Conservation (phyloP, 2,797 vertebrate species). For the Neostethus bicornis region DNA sequence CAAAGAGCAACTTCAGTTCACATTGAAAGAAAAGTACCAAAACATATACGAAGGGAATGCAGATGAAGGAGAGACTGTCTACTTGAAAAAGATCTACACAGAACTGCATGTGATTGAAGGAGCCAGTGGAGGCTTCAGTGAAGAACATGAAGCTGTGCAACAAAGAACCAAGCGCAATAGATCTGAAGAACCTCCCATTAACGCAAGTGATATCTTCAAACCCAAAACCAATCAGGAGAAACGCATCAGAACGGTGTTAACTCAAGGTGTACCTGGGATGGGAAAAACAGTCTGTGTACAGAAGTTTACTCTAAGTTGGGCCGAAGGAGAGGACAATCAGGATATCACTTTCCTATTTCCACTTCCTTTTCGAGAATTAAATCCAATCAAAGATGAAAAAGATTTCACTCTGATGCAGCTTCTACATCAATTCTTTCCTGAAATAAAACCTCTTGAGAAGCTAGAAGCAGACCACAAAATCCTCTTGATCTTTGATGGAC, state of each 20-base stretch:
- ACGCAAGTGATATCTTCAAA: conserved; percentile 35
- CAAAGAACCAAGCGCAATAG: conserved; percentile 2
- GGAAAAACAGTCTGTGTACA: conserved; percentile 51
- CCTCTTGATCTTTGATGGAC: conserved; percentile 53
- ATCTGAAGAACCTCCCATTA: conserved; percentile 11
- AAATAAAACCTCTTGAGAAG: conserved; percentile 12
- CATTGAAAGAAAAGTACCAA: conserved; percentile 32
- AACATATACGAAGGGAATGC: conserved; percentile 46
- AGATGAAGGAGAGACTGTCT: conserved; percentile 34
- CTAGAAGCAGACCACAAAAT: conserved; percentile 24
- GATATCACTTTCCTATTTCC: conserved; percentile 47
- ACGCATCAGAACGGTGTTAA: conserved; percentile 41
- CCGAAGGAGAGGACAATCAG: conserved; percentile 45
- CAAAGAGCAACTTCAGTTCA: conserved; percentile 29
- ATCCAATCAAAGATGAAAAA: conserved; percentile 18
- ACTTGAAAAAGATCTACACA: conserved; percentile 50
- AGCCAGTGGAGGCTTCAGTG: conserved; percentile 22
- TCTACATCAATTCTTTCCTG: conserved; percentile 49
- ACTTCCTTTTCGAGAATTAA: conserved; percentile 51
- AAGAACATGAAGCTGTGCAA: conserved; percentile 39
- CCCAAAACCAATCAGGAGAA: conserved; percentile 21
- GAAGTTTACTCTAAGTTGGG: conserved; percentile 53
- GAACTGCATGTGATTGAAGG: conserved; percentile 45
- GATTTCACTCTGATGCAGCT: conserved; percentile 39
- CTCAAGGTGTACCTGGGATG: conserved; percentile 50